These are phyloP conservation scores for Petrocephalus schoutedeni DNA, from an alignment of 2,797 vertebrate species.

Conservation along the genomic window DNA sequence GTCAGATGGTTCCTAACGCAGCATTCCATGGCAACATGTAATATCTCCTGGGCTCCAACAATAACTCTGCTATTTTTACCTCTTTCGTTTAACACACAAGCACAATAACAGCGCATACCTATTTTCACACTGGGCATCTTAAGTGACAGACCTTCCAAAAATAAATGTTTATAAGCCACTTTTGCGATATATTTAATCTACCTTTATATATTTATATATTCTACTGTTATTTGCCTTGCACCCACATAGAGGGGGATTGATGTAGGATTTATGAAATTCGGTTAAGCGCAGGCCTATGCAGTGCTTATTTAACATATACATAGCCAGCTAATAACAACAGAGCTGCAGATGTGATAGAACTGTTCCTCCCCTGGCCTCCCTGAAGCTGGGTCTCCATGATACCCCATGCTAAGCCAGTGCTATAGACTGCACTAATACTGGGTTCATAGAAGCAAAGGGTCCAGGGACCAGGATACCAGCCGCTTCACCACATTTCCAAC, in stretches of 20 bases:
- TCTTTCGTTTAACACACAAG: constrained; percentile 19
- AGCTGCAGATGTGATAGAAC: not conserved
- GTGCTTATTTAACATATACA: not conserved
- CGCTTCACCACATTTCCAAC: constrained; percentile 44
- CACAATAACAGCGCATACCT: not conserved
- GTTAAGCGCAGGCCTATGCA: not conserved
- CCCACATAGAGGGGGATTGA: not conserved
- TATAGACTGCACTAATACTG: constrained; percentile 48
- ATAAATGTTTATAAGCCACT: constrained; percentile 9
- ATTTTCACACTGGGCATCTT: constrained; percentile 11
- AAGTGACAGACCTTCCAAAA: not conserved
- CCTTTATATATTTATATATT: constrained; percentile 2
- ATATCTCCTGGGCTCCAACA: constrained; percentile 22
- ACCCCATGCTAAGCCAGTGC: constrained; percentile 13
- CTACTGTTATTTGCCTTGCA: not conserved
- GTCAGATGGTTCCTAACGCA: not conserved
- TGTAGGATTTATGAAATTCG: not conserved
- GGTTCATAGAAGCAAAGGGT: constrained; percentile 41
- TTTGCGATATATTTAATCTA: not conserved
- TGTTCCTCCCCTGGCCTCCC: not conserved
- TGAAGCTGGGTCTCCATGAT: not conserved
- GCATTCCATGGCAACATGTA: constrained; percentile 30
- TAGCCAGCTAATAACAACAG: not conserved
- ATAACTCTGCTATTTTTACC: constrained; percentile 27
- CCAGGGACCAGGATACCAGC: constrained; percentile 48